These are phyloP conservation scores for Girardinus metallicus DNA, from an alignment of 2,797 vertebrate species.

Conservation along the genomic window DNA sequence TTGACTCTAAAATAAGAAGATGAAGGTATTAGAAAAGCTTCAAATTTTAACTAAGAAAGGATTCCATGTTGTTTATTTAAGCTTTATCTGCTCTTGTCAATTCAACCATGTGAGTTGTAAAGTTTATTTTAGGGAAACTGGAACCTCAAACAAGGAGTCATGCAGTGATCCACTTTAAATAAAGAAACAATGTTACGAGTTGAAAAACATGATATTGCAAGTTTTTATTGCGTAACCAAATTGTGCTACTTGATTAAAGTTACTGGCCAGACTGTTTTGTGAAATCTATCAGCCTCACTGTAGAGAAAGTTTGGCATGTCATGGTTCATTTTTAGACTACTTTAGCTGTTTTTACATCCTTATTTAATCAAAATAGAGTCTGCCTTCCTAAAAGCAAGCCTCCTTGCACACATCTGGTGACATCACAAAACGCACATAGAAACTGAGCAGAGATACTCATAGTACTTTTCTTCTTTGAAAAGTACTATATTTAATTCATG, in stretches of 20 bases:
- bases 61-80: conserved; percentile 45
- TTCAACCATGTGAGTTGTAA: background rate
- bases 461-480: background rate
- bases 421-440: background rate
- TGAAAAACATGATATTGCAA: background rate
- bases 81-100: conserved; percentile 40
- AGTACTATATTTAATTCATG: background rate
- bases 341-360: background rate
- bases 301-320: background rate
- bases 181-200: background rate
- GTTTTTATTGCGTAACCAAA: background rate
- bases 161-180: background rate
- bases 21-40: background rate
- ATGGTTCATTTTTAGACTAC: background rate
- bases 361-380: background rate
- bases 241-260: background rate
- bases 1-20: background rate
- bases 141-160: background rate
- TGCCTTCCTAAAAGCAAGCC: background rate
- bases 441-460: background rate
- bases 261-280: background rate
- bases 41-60: background rate
- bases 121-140: background rate
- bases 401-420: background rate
- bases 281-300: background rate